Evolutionary conservation across 1,140 invertebrate species (phyloP).

Genomic region (Colletes gigas): DNA sequence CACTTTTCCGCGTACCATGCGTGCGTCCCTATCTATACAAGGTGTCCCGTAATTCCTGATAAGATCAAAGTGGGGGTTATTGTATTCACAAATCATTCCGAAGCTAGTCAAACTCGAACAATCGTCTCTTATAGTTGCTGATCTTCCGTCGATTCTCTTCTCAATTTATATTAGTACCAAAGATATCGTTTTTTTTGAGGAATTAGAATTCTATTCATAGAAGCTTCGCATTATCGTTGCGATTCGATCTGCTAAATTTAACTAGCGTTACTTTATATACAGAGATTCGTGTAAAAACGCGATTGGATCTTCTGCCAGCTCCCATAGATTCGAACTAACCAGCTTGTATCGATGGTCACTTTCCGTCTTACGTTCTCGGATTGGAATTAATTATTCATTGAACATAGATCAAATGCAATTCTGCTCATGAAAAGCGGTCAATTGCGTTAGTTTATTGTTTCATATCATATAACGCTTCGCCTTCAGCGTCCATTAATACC

Average conservation of each 20-base stretch:
- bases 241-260: neutral
- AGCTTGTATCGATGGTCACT: neutral
- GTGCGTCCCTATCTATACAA: neutral
- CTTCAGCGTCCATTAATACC: constrained; percentile 37
- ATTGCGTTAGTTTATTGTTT: constrained; percentile 47
- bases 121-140: too few species aligned
- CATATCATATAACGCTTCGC: constrained; percentile 34
- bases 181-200: too few species aligned
- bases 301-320: neutral
- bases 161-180: too few species aligned
- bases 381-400: constrained; percentile 50
- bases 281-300: too few species aligned
- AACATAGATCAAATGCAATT: constrained; percentile 44
- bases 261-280: neutral
- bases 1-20: neutral
- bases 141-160: too few species aligned
- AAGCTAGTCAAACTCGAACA: too few species aligned
- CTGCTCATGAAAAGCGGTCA: constrained; percentile 39
- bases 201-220: neutral
- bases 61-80: neutral
- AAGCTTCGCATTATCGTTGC: neutral
- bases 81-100: neutral
- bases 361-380: constrained; percentile 18
- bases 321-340: neutral
- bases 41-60: neutral